These are phyloP conservation scores for Lanius collurio DNA, from an alignment of 2,113 vertebrate genomes.

Conservation along the genomic window DNA sequence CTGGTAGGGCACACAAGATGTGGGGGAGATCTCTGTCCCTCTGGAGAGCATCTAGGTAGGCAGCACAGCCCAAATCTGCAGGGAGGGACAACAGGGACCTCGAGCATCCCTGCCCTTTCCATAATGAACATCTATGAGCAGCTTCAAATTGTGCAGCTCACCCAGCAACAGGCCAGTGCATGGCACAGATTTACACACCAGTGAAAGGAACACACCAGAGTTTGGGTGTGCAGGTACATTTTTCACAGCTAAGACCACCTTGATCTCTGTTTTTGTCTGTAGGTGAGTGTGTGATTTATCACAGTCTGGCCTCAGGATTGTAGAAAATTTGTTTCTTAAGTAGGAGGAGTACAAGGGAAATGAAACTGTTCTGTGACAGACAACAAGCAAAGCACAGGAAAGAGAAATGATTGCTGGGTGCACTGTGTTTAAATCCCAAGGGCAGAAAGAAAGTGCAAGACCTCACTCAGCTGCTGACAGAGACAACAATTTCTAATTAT, in stretches of 20 bases:
- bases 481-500: conserved; percentile 42
- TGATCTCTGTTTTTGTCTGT: not conserved
- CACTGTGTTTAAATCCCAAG: not conserved
- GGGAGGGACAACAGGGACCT: not conserved
- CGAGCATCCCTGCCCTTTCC: rapidly evolving
- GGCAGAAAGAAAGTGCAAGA: conserved; percentile 4
- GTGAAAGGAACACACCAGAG: not conserved
- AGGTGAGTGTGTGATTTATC: not conserved
- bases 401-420: not conserved
- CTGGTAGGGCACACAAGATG: not conserved
- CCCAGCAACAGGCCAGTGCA: rapidly evolving
- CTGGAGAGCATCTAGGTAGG: rapidly evolving
- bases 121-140: not conserved
- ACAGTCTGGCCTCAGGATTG: not conserved
- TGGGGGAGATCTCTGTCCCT: not conserved
- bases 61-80: not conserved
- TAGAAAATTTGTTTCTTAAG: not conserved
- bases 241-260: not conserved
- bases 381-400: not conserved
- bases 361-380: not conserved
- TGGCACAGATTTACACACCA: not conserved
- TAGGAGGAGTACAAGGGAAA: not conserved
- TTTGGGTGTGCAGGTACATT: rapidly evolving
- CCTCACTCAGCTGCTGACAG: conserved; percentile 30
- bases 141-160: not conserved